These are phyloP conservation scores for Nerophis ophidion DNA, from an alignment of 2,113 vertebrate species.

Conservation along the genomic window DNA sequence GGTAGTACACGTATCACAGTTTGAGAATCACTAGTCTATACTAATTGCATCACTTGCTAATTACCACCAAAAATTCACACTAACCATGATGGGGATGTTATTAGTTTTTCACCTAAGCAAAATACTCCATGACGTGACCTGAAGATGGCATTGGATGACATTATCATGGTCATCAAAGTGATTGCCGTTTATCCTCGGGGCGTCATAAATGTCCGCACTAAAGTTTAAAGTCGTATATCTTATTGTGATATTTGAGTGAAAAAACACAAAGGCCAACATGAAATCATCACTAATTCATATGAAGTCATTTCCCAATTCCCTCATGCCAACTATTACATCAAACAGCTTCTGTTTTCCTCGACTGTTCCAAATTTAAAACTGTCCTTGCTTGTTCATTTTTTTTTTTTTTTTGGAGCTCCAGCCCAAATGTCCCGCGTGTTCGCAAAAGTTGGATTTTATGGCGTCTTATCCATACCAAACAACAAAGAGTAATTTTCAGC, in stretches of 20 bases:
- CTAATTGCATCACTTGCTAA: not conserved
- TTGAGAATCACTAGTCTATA: not conserved
- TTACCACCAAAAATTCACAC: not conserved
- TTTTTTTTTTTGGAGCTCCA: too few relatives aligned
- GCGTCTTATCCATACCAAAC: too few relatives aligned
- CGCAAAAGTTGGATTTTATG: too few relatives aligned
- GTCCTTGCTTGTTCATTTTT: not conserved
- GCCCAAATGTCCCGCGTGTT: too few relatives aligned
- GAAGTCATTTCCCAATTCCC: not conserved
- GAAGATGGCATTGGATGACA: not conserved
- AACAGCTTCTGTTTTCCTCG: not conserved
- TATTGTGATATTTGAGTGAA: not conserved
- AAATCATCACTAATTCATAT: not conserved
- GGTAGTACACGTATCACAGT: too few relatives aligned
- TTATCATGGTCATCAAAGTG: constrained; percentile 5
- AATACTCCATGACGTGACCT: constrained; percentile 2
- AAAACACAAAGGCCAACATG: not conserved
- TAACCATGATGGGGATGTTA: not conserved
- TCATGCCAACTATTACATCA: not conserved
- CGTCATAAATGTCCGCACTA: not conserved
- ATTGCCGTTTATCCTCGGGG: not conserved
- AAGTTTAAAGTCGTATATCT: constrained; percentile 4
- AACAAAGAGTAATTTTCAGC: too few relatives aligned
- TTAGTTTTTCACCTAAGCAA: constrained; percentile 4
- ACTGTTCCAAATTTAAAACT: not conserved